phyloP scores from a whole-genome alignment of 2,113 vertebrate genomes.

The Kryptolebias marmoratus region DNA sequence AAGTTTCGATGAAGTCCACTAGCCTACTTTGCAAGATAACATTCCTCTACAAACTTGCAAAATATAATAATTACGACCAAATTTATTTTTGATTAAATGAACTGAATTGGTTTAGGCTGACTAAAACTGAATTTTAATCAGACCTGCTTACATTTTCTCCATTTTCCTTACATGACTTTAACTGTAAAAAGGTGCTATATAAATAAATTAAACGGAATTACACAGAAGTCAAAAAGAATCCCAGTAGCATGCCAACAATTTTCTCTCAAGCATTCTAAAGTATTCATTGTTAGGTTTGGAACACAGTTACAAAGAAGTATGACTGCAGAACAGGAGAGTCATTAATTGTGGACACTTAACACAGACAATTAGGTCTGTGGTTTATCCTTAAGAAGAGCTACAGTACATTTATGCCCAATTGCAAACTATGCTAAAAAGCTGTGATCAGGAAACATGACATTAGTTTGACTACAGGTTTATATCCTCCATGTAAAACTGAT shows the following conservation, averaged over 20 bases:
- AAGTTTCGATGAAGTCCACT: slow-evolving; percentile 1
- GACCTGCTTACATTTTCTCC: background rate
- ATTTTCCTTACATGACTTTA: background rate
- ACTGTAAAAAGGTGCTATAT: background rate
- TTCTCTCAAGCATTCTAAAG: background rate
- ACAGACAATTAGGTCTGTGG: background rate
- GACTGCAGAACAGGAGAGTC: background rate
- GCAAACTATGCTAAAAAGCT: background rate
- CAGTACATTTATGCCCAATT: background rate
- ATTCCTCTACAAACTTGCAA: background rate
- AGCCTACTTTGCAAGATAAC: background rate
- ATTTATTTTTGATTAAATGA: background rate
- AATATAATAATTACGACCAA: no score
- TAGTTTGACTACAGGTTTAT: no score
- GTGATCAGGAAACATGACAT: background rate
- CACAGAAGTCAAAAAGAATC: background rate
- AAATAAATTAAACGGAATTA: background rate
- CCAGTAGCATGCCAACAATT: background rate
- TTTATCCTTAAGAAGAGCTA: background rate
- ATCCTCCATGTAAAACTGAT: background rate
- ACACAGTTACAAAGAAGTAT: background rate
- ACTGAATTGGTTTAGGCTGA: background rate
- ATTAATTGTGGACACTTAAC: background rate
- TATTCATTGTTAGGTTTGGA: background rate
- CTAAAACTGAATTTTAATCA: background rate